Conservation (phyloP, 2,797 vertebrate species). For the Mus caroli region DNA sequence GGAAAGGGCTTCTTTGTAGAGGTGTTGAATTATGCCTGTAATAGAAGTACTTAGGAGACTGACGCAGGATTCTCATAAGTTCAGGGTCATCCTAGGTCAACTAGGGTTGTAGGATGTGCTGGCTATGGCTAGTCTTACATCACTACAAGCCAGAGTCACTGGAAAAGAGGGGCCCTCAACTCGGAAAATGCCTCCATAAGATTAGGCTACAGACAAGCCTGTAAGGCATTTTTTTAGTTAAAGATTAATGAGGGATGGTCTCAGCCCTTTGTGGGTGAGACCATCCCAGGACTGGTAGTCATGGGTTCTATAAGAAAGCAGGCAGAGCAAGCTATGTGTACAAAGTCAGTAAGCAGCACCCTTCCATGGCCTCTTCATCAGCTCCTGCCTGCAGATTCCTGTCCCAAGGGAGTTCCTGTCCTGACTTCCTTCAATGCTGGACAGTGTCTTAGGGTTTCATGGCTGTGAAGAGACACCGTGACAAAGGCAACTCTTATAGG, state of each 20-base stretch:
- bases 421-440: background rate
- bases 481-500: background rate
- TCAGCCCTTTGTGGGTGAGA: background rate
- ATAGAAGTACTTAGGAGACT: background rate
- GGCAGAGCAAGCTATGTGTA: background rate
- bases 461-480: background rate
- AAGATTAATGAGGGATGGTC: background rate
- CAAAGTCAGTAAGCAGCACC: background rate
- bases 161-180: background rate
- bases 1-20: background rate
- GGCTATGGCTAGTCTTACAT: background rate
- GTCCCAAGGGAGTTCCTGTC: background rate
- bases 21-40: background rate
- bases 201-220: background rate
- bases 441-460: background rate
- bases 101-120: background rate
- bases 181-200: background rate
- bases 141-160: background rate
- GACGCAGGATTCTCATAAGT: background rate
- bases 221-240: background rate
- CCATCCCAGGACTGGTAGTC: background rate
- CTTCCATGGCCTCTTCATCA: background rate
- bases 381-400: background rate
- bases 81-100: background rate
- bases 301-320: background rate